A percentile compares a stretch with the other conserved stretches of the same genome.
Conservation (phyloP, 2,113 vertebrate species). For the Pangasianodon gigas region DNA sequence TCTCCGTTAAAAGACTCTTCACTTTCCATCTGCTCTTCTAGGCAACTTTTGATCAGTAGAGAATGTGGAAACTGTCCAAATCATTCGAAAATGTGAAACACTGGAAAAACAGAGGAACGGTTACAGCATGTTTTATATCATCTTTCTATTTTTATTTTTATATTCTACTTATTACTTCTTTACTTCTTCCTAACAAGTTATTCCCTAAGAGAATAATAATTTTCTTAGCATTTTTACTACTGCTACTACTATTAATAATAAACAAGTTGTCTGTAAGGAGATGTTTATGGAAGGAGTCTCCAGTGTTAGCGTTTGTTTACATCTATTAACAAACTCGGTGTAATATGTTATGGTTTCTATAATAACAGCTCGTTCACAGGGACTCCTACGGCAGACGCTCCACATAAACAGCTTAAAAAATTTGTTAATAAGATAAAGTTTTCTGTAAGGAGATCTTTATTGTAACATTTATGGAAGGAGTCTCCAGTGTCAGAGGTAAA, state of each 20-base stretch:
- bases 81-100: not conserved
- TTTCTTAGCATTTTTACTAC: not conserved
- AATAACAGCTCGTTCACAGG: not conserved
- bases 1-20: not conserved
- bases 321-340: not conserved
- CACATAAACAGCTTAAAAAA: too few relatives aligned
- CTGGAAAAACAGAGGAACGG: not conserved
- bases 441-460: not conserved
- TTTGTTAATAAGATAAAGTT: too few relatives aligned
- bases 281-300: not conserved
- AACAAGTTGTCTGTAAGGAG: not conserved
- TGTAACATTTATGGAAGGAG: not conserved
- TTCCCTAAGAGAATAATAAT: not conserved
- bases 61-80: not conserved
- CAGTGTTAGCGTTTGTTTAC: not conserved
- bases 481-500: not conserved
- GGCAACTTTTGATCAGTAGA: not conserved
- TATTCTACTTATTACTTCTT: not conserved
- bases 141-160: not conserved
- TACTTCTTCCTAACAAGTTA: not conserved
- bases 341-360: not conserved
- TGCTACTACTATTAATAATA: not conserved
- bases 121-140: not conserved
- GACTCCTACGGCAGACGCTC: too few relatives aligned
- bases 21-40: not conserved